These are phyloP conservation scores for Parazoanthus atlanticus DNA, from an alignment of 92 coral and sea anemone species.

Conservation along the genomic window DNA sequence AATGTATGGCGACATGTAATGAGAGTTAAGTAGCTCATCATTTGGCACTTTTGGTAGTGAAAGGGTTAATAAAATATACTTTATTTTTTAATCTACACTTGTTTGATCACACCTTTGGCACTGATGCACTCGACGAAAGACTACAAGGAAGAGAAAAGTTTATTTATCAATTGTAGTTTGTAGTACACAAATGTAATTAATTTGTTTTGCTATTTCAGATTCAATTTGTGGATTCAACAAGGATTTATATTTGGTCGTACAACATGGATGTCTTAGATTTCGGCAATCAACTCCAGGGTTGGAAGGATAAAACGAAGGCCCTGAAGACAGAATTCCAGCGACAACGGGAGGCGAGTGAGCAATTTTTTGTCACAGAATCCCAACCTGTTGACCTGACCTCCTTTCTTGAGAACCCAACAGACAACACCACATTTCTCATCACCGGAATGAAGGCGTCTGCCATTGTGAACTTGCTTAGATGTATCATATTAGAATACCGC, in stretches of 20 bases:
- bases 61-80: no score
- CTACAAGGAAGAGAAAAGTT: no score
- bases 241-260: neutral
- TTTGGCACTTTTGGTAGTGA: no score
- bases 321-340: constrained; percentile 72
- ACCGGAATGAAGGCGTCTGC: constrained; percentile 77
- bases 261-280: constrained; percentile 42
- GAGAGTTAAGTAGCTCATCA: no score
- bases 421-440: constrained; percentile 54
- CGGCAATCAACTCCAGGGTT: constrained; percentile 53
- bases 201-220: neutral
- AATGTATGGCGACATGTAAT: no score
- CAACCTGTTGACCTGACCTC: constrained; percentile 49
- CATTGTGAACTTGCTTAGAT: constrained; percentile 68
- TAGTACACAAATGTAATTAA: neutral
- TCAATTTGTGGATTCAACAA: constrained; percentile 14
- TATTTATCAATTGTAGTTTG: neutral
- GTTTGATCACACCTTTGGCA: no score
- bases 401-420: constrained; percentile 49
- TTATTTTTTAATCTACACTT: no score
- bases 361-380: constrained; percentile 57
- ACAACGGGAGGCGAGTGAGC: constrained; percentile 81
- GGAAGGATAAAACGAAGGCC: constrained; percentile 87
- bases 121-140: no score
- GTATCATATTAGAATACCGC: constrained; percentile 64